Evolutionary conservation across 2,888 invertebrate species (phyloP).

Genomic region (Protonemura montana): DNA sequence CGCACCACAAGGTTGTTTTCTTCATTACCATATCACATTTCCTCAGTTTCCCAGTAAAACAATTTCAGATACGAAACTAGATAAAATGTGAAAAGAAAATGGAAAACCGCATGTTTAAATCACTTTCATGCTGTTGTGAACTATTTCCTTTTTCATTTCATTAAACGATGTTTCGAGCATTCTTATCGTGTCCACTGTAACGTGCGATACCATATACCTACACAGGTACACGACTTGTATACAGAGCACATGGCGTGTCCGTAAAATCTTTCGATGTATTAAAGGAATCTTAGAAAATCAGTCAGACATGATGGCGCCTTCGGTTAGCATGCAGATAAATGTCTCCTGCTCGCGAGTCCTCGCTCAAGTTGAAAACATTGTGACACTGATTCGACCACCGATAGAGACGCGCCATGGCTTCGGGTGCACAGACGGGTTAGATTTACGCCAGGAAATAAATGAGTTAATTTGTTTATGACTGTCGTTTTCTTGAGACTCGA

Average conservation of each 20-base stretch:
- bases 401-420: not conserved
- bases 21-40: not conserved
- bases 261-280: not conserved
- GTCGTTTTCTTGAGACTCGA: not conserved
- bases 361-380: not conserved
- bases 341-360: not conserved
- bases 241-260: not conserved
- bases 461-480: not conserved
- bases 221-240: not conserved
- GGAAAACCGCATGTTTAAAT: constrained; percentile 7
- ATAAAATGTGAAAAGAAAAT: constrained; percentile 19
- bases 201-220: not conserved
- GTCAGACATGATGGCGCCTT: constrained; percentile 14
- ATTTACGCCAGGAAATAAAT: not conserved
- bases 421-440: not conserved
- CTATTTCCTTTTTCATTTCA: not conserved
- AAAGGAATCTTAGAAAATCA: constrained; percentile 28
- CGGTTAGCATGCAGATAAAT: constrained; percentile 28
- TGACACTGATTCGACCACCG: not conserved
- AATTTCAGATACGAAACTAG: not conserved
- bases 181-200: not conserved
- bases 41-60: not conserved
- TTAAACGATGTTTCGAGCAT: not conserved
- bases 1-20: not conserved
- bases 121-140: constrained; percentile 3